A percentile compares a stretch with the other conserved stretches of the same genome.
Evolutionary conservation across 1,140 invertebrate species (phyloP).

Genomic region (Lucilia sericata): DNA sequence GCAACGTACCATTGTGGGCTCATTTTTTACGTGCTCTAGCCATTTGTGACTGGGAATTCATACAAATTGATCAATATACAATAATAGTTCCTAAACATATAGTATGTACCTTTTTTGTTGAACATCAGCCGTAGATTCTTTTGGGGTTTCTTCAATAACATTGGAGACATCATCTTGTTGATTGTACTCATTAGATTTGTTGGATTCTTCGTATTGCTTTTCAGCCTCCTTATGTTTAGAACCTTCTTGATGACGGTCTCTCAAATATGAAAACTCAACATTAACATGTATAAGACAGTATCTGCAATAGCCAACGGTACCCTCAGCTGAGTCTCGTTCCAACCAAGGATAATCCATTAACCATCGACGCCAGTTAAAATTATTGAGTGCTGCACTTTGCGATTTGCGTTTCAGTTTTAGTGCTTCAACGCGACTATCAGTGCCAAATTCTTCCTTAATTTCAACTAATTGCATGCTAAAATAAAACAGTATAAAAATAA

Average conservation of each 20-base stretch:
- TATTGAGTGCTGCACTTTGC: conserved; percentile 53
- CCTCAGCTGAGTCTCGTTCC: conserved; percentile 47
- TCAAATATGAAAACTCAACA: conserved; percentile 59
- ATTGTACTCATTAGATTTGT: neutral
- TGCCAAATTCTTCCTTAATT: conserved; percentile 57
- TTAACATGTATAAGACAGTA: conserved; percentile 57
- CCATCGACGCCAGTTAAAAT: conserved; percentile 61
- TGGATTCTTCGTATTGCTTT: conserved; percentile 31
- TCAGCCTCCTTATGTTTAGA: conserved; percentile 52
- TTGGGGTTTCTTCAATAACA: neutral
- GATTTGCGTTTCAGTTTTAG: conserved; percentile 54
- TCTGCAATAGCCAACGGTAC: conserved; percentile 54
- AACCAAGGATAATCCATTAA: conserved; percentile 54
- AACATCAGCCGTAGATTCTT: neutral
- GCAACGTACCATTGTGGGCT: neutral
- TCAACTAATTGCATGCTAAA: conserved; percentile 35
- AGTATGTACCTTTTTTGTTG: neutral
- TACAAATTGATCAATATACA: neutral
- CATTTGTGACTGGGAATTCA: neutral
- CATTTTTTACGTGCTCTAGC: neutral
- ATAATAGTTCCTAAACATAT: neutral
- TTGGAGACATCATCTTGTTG: neutral
- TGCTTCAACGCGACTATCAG: conserved; percentile 44
- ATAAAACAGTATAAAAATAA: neutral
- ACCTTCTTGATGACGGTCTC: conserved; percentile 56